phyloP scores from a whole-genome alignment of 1,140 invertebrate genomes.

The Ips nitidus region DNA sequence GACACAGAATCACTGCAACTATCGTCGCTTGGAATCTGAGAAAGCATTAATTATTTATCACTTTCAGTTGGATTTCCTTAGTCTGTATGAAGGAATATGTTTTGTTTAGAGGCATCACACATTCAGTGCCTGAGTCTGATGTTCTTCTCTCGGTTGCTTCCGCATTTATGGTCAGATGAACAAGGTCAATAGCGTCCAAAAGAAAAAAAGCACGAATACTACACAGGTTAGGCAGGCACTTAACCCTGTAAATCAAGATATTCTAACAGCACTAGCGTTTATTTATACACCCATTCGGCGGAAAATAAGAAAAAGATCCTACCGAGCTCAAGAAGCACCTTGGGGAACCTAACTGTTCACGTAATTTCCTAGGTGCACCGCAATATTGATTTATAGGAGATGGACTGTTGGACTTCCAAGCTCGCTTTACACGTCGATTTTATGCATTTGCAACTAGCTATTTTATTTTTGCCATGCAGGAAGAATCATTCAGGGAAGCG shows the following conservation, averaged over 20 bases:
- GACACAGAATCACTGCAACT: conserved; percentile 23
- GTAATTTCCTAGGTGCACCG: conserved; percentile 33
- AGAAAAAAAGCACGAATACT: conserved; percentile 26
- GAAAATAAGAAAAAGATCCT: conserved; percentile 35
- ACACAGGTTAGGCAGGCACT: conserved; percentile 35
- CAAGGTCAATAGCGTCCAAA: conserved; percentile 29
- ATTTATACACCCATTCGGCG: conserved; percentile 34
- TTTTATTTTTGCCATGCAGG: conserved; percentile 10
- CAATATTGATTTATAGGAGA: conserved; percentile 37
- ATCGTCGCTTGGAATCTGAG: conserved; percentile 25
- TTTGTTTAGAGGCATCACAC: too few relatives aligned
- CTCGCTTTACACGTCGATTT: conserved; percentile 18
- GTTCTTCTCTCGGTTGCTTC: conserved; percentile 21
- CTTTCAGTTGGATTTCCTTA: conserved; percentile 8
- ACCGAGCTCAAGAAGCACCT: conserved; percentile 34
- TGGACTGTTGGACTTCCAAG: conserved; percentile 26
- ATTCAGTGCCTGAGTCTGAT: too few relatives aligned
- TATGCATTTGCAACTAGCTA: conserved; percentile 31
- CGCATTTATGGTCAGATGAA: conserved; percentile 32
- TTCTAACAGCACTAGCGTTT: conserved; percentile 35
- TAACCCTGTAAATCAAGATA: conserved; percentile 39
- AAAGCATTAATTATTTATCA: conserved; percentile 29
- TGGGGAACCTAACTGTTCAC: conserved; percentile 37
- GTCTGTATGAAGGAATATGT: too few relatives aligned
- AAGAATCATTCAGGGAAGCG: too few relatives aligned